Percentiles rank a stretch among this genome's conserved stretches.
Conservation (phyloP, 2,113 vertebrate species). For the Indri indri region DNA sequence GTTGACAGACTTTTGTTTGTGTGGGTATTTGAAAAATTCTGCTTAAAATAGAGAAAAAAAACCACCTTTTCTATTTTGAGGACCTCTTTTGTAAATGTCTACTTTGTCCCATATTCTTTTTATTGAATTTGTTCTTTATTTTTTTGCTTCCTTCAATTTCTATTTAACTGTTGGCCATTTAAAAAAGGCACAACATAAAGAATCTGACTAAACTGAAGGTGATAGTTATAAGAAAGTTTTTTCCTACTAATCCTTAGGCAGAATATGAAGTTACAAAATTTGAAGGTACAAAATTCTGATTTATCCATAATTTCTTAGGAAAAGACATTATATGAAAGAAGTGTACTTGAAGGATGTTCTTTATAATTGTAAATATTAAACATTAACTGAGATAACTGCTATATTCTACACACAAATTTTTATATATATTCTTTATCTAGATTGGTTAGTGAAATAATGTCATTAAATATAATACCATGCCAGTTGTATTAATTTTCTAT, state of each 20-base stretch:
- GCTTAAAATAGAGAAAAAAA: neutral
- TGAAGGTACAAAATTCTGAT: constrained; percentile 8
- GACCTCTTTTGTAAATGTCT: neutral
- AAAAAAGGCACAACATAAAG: neutral
- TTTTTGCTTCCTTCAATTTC: neutral
- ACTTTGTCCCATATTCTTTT: neutral
- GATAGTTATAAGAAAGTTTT: neutral
- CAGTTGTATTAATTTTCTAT: neutral
- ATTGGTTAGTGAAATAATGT: neutral
- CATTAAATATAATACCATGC: neutral
- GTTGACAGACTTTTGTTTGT: neutral
- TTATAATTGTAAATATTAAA: neutral
- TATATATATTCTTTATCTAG: neutral
- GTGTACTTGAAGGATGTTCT: neutral
- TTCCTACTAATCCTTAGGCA: neutral
- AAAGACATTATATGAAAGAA: neutral
- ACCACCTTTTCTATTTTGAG: neutral
- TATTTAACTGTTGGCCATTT: neutral
- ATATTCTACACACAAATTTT: neutral
- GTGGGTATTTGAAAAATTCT: neutral
- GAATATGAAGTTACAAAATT: constrained; percentile 26
- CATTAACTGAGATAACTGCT: neutral
- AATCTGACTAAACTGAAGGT: neutral
- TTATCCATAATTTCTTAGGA: neutral
- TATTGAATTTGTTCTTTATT: neutral